Evolutionary conservation across 2,113 vertebrate genomes (phyloP).

Genomic region (Zosterops hypoxanthus): DNA sequence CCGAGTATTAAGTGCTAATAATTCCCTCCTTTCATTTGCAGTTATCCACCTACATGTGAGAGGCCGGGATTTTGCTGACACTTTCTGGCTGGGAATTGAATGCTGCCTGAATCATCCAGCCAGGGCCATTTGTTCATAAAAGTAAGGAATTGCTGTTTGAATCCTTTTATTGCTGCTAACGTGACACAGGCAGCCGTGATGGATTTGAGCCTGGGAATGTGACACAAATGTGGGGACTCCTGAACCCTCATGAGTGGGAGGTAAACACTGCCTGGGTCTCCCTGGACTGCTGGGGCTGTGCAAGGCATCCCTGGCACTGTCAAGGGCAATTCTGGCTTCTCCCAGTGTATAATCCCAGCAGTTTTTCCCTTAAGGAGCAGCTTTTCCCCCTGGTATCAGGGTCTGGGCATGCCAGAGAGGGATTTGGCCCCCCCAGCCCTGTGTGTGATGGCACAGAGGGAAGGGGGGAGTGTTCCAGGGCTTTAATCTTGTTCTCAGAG

Average conservation of each 20-base stretch:
- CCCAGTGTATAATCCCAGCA: neutral
- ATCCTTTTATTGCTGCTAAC: constrained; percentile 40
- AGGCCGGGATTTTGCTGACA: constrained; percentile 52
- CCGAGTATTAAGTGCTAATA: constrained; percentile 40
- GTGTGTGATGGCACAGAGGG: neutral
- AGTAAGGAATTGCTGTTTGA: constrained; percentile 58
- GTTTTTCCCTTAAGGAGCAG: neutral
- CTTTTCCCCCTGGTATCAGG: neutral
- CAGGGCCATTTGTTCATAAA: constrained; percentile 60
- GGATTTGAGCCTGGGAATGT: neutral
- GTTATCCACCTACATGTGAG: constrained; percentile 43
- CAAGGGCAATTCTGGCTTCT: neutral
- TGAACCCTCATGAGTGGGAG: neutral
- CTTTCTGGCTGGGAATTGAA: constrained; percentile 48
- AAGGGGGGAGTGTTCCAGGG: neutral
- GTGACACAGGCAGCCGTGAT: neutral
- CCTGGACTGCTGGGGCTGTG: neutral
- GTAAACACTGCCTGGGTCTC: neutral
- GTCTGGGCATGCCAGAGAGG: neutral
- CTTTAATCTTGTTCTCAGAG: neutral
- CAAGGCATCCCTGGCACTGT: neutral
- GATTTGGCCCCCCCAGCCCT: neutral
- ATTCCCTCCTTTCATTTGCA: constrained; percentile 55
- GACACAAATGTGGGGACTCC: neutral
- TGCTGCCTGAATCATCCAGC: constrained; percentile 62